A percentile compares a stretch with the other conserved stretches of the same genome.
phyloP scores from a whole-genome alignment of 23 tunicate genomes.

The Aplidium turbinatum region DNA sequence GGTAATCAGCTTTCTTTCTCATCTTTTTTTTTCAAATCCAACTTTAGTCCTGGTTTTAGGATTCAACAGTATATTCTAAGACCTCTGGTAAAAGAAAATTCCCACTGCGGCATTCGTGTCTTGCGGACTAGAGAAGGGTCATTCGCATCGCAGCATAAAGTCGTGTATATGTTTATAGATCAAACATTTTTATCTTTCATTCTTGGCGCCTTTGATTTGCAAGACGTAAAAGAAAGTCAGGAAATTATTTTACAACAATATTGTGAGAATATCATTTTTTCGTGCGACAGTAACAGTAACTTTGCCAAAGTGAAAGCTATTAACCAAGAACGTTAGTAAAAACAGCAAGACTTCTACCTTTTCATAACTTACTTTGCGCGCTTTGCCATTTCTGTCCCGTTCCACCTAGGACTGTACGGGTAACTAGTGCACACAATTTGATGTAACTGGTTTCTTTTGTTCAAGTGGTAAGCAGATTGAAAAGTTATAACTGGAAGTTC shows the following conservation, averaged over 20 bases:
- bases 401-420: conserved; percentile 92
- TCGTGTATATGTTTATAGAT: too few relatives aligned
- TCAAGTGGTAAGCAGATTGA: conserved; percentile 83
- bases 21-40: too few relatives aligned
- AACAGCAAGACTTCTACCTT: neutral
- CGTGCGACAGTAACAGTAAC: neutral
- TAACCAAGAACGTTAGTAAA: neutral
- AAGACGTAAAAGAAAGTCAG: neutral
- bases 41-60: too few relatives aligned
- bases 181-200: too few relatives aligned
- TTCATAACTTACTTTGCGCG: conserved; percentile 43
- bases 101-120: too few relatives aligned
- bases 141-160: too few relatives aligned
- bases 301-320: neutral
- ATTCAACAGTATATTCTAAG: too few relatives aligned
- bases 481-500: conserved; percentile 66
- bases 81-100: too few relatives aligned
- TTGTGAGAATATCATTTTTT: neutral
- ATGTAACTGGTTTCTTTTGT: conserved; percentile 43
- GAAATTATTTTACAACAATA: too few relatives aligned
- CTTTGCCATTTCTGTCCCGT: conserved; percentile 83
- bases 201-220: too few relatives aligned
- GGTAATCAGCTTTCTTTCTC: too few relatives aligned
- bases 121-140: too few relatives aligned
- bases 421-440: conserved; percentile 55